phyloP scores from a whole-genome alignment of 2,797 vertebrate genomes.

The Rhynchotus rufescens region DNA sequence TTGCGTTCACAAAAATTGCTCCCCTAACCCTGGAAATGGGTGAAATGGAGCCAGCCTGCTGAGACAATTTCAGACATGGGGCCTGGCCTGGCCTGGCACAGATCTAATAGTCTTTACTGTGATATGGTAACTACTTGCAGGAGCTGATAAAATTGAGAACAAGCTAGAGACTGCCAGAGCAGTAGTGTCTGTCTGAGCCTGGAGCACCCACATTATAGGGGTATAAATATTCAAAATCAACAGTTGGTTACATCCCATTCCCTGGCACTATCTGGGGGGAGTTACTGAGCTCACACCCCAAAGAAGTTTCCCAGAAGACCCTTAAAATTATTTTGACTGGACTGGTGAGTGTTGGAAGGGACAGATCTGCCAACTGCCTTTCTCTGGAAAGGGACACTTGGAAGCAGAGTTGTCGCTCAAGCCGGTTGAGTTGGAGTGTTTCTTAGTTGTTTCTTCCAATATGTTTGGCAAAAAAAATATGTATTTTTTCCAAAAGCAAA shows the following conservation, averaged over 20 bases:
- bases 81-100: background rate
- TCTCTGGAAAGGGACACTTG: background rate
- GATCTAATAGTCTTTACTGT: background rate
- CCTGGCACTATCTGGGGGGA: background rate
- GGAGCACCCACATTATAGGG: background rate
- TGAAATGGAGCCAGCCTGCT: background rate
- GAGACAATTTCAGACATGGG: background rate
- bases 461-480: background rate
- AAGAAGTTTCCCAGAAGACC: background rate
- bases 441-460: background rate
- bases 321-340: background rate
- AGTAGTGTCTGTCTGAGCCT: background rate
- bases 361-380: background rate
- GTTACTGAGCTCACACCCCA: background rate
- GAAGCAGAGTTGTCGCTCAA: background rate
- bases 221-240: background rate
- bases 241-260: background rate
- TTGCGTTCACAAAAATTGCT: background rate
- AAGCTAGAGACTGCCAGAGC: background rate
- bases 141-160: background rate
- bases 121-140: background rate
- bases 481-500: background rate
- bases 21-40: background rate
- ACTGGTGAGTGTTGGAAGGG: background rate
- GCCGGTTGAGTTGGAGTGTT: rapidly evolving